Evolutionary conservation across 2,888 invertebrate species (phyloP), one percentile per base, ranked within the genome.

Genomic region (Andrena camellia): DNA sequence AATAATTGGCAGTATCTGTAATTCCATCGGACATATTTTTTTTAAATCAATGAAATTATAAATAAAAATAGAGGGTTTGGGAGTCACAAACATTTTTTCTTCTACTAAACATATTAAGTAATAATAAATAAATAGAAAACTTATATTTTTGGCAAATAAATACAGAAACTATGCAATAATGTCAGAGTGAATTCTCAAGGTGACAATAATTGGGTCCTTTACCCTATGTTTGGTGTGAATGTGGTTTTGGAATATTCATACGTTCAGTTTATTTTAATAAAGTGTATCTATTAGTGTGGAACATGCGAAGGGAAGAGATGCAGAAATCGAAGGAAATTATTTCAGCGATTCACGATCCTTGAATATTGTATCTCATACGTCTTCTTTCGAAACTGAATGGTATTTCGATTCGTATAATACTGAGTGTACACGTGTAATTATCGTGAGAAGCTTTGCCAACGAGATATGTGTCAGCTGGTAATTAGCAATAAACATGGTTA

Each of bases 401-500:
- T 7, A 31, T 62, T 62, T 23, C 8, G 26, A 23, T 57, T 57
- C 10, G 23, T 23, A 20, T 35, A 62, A 31, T 35, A 35, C 62
- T n/a, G 10, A 23, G 1, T 4, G 8, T 20, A 13, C 20, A 1
- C 13, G 13, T 42, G 13, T 26, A 35, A 63, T 63, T 63, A 63
- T 20, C 23, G 63, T 8, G 20, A 13, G 42, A 42, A 63, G 42
- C 63, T 63, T 63, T 23, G 33, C 10, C 31, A 62, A 35, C 20
- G 33, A 33, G 20, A n/a, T 20, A 33, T 33, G 2, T 33, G 33
- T 42, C 42, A 42, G 6, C 23, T 50, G 2, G 20, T 26, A 50
- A 50, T 29, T 50, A 50, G 26, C 50, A 66, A 52, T 52, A 66
- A 52, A 52, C 29, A 52, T 20, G 7, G 50, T 50, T 66, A 66